Percentiles rank a stretch among this genome's conserved stretches.
Evolutionary conservation across 2,888 invertebrate genomes (phyloP).

Genomic region (Seira ritae): DNA sequence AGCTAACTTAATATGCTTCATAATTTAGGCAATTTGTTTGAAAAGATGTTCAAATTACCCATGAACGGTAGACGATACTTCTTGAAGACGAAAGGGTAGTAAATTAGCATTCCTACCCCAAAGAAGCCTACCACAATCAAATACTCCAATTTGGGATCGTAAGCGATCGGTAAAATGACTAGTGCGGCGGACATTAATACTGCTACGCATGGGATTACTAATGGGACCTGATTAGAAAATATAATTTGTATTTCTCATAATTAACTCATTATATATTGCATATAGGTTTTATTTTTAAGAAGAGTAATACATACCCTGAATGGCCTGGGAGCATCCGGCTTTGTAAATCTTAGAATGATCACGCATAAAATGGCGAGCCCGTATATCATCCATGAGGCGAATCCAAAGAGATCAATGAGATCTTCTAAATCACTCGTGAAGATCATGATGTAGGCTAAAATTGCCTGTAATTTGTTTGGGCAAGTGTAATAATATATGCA

Average conservation of each 20-base stretch:
- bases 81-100: constrained; percentile 76
- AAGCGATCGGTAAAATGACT: constrained; percentile 76
- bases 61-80: constrained; percentile 74
- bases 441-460: constrained; percentile 93
- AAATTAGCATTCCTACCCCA: constrained; percentile 76
- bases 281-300: constrained; percentile 29
- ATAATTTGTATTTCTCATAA: too few species aligned
- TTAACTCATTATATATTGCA: too few species aligned
- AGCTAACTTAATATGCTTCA: not conserved
- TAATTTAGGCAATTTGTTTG: not conserved
- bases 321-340: constrained; percentile 92
- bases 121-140: constrained; percentile 76
- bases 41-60: constrained; percentile 70
- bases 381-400: constrained; percentile 98
- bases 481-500: too few species aligned
- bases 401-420: constrained; percentile 97
- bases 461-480: constrained; percentile 80
- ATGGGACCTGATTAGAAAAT: constrained; percentile 75
- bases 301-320: too few species aligned
- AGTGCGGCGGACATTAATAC: constrained; percentile 76
- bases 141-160: constrained; percentile 76
- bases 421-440: constrained; percentile 94
- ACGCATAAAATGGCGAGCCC: constrained; percentile 95
- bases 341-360: constrained; percentile 92
- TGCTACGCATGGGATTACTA: constrained; percentile 76